Conservation (phyloP, 2,888 invertebrate species). For the Lissonota sp. region DNA sequence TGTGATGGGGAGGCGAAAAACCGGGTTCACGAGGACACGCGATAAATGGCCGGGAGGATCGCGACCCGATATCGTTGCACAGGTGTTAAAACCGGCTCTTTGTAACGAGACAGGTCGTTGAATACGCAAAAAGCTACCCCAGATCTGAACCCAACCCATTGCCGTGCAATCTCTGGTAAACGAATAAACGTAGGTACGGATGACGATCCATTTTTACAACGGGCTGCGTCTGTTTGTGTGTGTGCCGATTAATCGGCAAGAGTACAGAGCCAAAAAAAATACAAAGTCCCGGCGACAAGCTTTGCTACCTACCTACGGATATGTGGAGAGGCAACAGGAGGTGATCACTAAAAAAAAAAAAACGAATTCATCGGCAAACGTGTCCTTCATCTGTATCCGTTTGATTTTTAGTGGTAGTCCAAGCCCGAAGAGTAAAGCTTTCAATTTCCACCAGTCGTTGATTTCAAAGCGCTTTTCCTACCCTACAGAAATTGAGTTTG, state of each 20-base stretch:
- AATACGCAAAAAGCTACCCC: constrained; percentile 11
- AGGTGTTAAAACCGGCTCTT: constrained; percentile 63
- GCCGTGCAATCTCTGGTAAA: constrained; percentile 49
- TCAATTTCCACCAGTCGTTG: too few species aligned
- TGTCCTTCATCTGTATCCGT: too few species aligned
- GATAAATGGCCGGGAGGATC: constrained; percentile 56
- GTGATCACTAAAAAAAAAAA: too few species aligned
- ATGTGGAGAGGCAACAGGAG: not conserved
- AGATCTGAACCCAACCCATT: not conserved
- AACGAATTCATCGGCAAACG: too few species aligned
- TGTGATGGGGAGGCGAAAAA: too few species aligned
- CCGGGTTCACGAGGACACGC: constrained; percentile 4
- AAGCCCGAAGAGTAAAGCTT: too few species aligned
- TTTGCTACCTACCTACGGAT: not conserved
- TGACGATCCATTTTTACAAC: constrained; percentile 39
- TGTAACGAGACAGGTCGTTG: constrained; percentile 45
- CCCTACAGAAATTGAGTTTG: too few species aligned
- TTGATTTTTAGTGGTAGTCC: too few species aligned
- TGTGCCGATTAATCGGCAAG: constrained; percentile 29
- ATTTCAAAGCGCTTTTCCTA: too few species aligned
- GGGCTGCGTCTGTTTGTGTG: constrained; percentile 5
- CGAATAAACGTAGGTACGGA: constrained; percentile 44
- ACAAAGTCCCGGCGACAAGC: not conserved
- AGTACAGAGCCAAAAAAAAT: constrained; percentile 3
- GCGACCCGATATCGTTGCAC: constrained; percentile 62